Percentiles rank a stretch among this genome's conserved stretches.
Evolutionary conservation across 2,113 vertebrate genomes (phyloP).

Genomic region (Cottus gobio): DNA sequence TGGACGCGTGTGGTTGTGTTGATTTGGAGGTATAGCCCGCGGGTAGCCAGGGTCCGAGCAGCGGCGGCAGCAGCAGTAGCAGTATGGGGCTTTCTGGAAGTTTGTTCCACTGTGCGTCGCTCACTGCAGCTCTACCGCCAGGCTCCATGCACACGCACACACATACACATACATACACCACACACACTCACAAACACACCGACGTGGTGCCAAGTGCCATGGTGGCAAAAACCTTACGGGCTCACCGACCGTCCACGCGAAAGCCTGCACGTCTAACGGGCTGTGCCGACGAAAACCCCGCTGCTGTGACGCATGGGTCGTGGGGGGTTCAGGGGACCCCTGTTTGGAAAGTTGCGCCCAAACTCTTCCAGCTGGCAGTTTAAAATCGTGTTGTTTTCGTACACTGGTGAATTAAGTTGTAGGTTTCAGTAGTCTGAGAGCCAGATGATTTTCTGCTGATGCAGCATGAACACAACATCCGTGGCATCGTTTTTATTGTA

Average conservation of each 20-base stretch:
- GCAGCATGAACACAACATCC: background rate
- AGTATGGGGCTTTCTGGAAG: constrained; percentile 61
- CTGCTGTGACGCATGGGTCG: constrained; percentile 75
- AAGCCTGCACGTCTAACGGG: background rate
- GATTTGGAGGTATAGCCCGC: background rate
- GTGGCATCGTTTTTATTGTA: background rate
- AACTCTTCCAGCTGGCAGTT: background rate
- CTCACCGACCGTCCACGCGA: background rate
- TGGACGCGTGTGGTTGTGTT: background rate
- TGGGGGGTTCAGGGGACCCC: constrained; percentile 22
- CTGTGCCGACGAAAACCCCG: constrained; percentile 35
- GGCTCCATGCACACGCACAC: background rate
- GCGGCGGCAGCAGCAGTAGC: constrained; percentile 34
- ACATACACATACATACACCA: background rate
- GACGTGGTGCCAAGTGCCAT: constrained; percentile 58
- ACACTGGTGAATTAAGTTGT: background rate
- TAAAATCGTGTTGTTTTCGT: background rate
- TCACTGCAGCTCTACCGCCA: constrained; percentile 22
- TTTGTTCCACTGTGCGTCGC: constrained; percentile 50
- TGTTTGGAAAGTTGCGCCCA: constrained; percentile 29
- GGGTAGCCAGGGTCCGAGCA: constrained; percentile 1
- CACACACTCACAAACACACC: background rate
- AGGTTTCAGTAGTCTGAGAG: background rate
- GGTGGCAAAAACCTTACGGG: constrained; percentile 37
- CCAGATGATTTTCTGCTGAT: background rate